Conservation (phyloP, 2,113 vertebrate genomes). For the Pelvicachromis taeniatus region DNA sequence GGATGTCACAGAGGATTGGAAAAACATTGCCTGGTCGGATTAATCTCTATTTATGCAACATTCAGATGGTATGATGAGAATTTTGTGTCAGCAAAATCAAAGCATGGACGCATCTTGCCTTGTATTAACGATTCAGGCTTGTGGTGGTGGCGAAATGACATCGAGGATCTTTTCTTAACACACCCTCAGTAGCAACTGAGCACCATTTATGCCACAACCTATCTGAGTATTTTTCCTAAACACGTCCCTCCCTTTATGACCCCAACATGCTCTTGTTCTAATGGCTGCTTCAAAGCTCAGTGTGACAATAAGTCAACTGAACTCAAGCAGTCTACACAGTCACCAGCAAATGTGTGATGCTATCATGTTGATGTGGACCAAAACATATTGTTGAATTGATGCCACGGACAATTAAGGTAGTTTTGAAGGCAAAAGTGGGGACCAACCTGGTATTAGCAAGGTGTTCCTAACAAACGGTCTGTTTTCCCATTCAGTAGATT, state of each 20-base stretch:
- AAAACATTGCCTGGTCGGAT: background rate
- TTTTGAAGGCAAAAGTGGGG: background rate
- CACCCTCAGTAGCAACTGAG: background rate
- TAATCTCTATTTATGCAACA: background rate
- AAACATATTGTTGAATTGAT: background rate
- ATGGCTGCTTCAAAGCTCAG: background rate
- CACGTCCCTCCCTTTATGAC: background rate
- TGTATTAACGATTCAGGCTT: background rate
- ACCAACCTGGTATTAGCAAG: background rate
- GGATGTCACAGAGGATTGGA: background rate
- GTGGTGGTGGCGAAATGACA: background rate
- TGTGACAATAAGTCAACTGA: background rate
- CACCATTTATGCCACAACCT: background rate
- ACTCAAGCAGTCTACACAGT: background rate
- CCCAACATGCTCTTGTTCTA: background rate
- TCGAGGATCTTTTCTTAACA: background rate
- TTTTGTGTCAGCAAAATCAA: background rate
- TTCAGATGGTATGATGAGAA: background rate
- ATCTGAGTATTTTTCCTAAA: background rate
- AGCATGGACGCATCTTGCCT: background rate
- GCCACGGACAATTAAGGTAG: background rate
- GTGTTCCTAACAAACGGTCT: background rate
- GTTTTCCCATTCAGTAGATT: background rate
- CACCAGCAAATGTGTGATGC: background rate
- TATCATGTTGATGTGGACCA: background rate